phyloP scores from a whole-genome alignment of 2,113 vertebrate genomes.

The Ranitomeya imitator region DNA sequence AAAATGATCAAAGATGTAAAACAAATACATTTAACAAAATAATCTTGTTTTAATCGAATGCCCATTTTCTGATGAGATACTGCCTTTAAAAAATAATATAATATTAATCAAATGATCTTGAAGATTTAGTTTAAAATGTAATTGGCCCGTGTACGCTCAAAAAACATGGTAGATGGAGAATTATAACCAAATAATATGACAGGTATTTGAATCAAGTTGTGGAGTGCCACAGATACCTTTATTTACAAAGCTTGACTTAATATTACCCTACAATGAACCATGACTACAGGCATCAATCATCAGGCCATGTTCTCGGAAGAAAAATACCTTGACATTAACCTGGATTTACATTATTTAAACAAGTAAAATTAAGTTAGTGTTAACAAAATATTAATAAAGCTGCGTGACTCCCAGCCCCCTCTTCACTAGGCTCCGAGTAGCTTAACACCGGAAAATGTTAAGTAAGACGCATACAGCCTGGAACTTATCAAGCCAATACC shows the following conservation, averaged over 20 bases:
- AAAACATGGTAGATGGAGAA: slow-evolving; percentile 2
- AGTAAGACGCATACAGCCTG: not conserved
- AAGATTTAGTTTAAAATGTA: not conserved
- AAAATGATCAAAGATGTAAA: too few species aligned
- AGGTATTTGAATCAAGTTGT: not conserved
- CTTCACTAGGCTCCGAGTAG: not conserved
- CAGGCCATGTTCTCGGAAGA: not conserved
- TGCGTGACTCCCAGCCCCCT: not conserved
- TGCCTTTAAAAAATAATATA: not conserved
- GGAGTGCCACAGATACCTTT: not conserved
- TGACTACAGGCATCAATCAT: not conserved
- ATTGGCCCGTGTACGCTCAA: not conserved
- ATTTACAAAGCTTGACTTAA: slow-evolving; percentile 7
- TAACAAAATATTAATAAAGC: slow-evolving; percentile 36
- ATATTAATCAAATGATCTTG: not conserved
- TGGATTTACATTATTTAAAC: slow-evolving; percentile 27
- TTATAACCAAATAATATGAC: slow-evolving; percentile 18
- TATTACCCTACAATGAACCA: not conserved
- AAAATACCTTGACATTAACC: slow-evolving; percentile 41
- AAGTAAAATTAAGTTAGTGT: slow-evolving; percentile 41
- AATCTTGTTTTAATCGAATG: too few species aligned
- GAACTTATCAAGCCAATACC: not conserved
- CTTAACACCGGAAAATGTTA: slow-evolving; percentile 29
- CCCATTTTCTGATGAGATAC: too few species aligned
- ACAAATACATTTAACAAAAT: too few species aligned